Conservation (phyloP, 2,113 vertebrate species). For the Abramis brama region DNA sequence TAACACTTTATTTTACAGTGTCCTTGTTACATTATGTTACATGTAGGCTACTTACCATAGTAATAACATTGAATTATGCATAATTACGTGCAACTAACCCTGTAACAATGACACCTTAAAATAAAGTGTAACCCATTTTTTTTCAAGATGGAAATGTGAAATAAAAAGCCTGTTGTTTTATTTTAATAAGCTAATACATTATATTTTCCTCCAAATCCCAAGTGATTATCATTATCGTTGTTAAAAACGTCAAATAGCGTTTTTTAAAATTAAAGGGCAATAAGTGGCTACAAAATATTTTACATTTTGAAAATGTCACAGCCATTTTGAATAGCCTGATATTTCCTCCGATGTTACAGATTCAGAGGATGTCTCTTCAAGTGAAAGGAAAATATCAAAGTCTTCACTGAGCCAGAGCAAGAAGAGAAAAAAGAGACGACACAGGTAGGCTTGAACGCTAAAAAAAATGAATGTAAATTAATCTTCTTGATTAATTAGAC, state of each 20-base stretch:
- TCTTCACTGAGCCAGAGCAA: slow-evolving; percentile 92
- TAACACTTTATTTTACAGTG: no score
- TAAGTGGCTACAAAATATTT: background rate
- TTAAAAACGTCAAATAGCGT: background rate
- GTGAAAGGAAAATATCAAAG: slow-evolving; percentile 91
- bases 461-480: background rate
- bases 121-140: no score
- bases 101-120: no score
- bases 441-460: slow-evolving; percentile 80
- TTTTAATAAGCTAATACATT: background rate
- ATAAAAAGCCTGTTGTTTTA: background rate
- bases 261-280: background rate
- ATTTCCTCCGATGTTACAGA: slow-evolving; percentile 74
- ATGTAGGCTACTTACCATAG: no score
- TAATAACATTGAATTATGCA: no score
- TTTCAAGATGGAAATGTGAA: background rate
- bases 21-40: no score
- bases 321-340: background rate
- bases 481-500: background rate
- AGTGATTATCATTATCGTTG: background rate
- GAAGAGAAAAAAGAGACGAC: slow-evolving; percentile 96
- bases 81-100: no score
- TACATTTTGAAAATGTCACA: background rate
- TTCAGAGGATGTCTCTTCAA: slow-evolving; percentile 96
- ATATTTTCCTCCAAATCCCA: background rate